These are phyloP conservation scores for Catocala sponsa DNA, from an alignment of 2,888 invertebrate genomes.

Conservation along the genomic window DNA sequence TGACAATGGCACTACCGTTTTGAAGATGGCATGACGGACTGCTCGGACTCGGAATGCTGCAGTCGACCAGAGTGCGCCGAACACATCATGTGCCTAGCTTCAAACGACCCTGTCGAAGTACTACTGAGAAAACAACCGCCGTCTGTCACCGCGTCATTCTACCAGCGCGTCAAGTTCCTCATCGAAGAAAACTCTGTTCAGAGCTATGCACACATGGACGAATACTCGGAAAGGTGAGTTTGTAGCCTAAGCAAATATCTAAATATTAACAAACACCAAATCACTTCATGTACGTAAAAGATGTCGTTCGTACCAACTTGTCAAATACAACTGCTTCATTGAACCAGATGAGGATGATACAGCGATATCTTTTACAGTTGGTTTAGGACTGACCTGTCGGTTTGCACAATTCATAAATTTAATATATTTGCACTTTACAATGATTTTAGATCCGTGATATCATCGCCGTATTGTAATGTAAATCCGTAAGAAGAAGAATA, in stretches of 20 bases:
- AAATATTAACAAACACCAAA: slow-evolving; percentile 75
- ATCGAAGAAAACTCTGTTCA: slow-evolving; percentile 99
- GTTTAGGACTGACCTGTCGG: slow-evolving; percentile 75
- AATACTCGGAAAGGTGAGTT: slow-evolving; percentile 99
- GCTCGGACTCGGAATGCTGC: slow-evolving; percentile 99
- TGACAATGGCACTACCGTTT: slow-evolving; percentile 78
- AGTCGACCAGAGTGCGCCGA: slow-evolving; percentile 95
- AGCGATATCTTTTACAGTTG: slow-evolving; percentile 77
- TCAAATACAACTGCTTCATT: slow-evolving; percentile 32
- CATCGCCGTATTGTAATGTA: slow-evolving; percentile 78
- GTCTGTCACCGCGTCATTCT: slow-evolving; percentile 98
- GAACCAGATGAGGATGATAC: slow-evolving; percentile 32
- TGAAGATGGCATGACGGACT: slow-evolving; percentile 99
- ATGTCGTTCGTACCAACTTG: slow-evolving; percentile 63
- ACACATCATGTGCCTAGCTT: slow-evolving; percentile 98
- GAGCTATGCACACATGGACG: slow-evolving; percentile 98
- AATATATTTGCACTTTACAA: slow-evolving; percentile 83
- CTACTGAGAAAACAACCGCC: slow-evolving; percentile 98
- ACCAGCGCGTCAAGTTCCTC: slow-evolving; percentile 98
- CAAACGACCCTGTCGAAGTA: slow-evolving; percentile 98
- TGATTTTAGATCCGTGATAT: slow-evolving; percentile 82
- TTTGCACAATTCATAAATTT: slow-evolving; percentile 80
- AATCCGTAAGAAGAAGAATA: slow-evolving; percentile 74
- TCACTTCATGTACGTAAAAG: slow-evolving; percentile 78
- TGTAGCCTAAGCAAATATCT: slow-evolving; percentile 50